Evolutionary conservation across 2,797 vertebrate genomes (phyloP), one percentile per base, ranked within the genome.

Genomic region (Salmo trutta): DNA sequence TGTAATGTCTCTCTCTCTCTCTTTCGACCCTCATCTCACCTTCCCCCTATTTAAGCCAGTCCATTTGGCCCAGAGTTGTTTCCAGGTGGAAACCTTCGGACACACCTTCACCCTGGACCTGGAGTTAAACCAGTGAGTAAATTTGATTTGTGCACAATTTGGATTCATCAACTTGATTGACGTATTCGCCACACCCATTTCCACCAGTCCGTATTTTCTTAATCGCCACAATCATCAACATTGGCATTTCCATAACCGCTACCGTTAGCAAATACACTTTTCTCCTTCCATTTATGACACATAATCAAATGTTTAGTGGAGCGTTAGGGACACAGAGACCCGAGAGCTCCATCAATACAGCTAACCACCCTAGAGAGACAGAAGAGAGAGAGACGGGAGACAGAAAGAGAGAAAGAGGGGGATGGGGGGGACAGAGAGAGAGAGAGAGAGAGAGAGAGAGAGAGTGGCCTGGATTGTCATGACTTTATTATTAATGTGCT

Each of bases 81-180:
- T 99, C 91, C 97, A 96, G 84, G 93, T 99, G 52, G 95, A 96
- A 81, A 97, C 95, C 78, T 99, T 99, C 69, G 96, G 96, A 90
- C 94, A 86, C 33, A 95, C 95, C 2, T 98, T 99, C 91, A 93
- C 96, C 83, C 92, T 99, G 65, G 97, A 99, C 76, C 93, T 99
- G 88, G 91, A 91, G 29, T 91, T 99, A 73, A 99, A 99, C 85
- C 98, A 99, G 98, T 99, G 81, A 96, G 98, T 98, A 90, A 82
- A 17, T 62, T 59, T 59, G n/a, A 59, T 19, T 62, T 24, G 5
- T 59, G 54, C 54, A 59, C 54, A 54, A 54, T 54, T 54, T 73
- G 12, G 8, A 10, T n/a, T 3, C 8, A 19, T 69, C 31, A 10
- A n/a, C 33, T 41, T 36, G 17, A 33, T 67, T 16, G 15, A 33